Conservation (phyloP, 2,888 invertebrate genomes). For the Platycheirus rosarum region DNA sequence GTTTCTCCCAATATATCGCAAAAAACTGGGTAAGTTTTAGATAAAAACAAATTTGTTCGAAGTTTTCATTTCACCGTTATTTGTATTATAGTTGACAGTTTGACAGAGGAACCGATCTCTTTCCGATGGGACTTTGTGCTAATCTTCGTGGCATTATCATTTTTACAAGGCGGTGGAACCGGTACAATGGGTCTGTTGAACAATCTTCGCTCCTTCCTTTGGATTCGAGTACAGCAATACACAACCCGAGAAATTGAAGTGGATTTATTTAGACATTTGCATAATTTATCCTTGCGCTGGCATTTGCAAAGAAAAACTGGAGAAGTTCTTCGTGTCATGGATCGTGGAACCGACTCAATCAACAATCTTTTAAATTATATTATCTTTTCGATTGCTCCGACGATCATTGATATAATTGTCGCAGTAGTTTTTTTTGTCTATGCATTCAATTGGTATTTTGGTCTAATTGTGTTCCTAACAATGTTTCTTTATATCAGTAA, state of each 20-base stretch:
- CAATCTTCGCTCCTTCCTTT: conserved; percentile 94
- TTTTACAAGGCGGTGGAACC: conserved; percentile 97
- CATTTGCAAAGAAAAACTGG: conserved; percentile 97
- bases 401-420: conserved; percentile 94
- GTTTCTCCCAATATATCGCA: conserved; percentile 96
- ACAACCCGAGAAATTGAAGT: conserved; percentile 96
- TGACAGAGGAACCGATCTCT: conserved; percentile 84
- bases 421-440: conserved; percentile 95
- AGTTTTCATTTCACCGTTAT: neutral
- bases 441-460: conserved; percentile 96
- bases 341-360: conserved; percentile 97
- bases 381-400: conserved; percentile 96
- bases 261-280: conserved; percentile 93
- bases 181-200: conserved; percentile 96
- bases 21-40: conserved; percentile 89
- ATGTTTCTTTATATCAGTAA: conserved; percentile 96
- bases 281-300: conserved; percentile 95
- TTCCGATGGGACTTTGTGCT: conserved; percentile 96
- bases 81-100: conserved; percentile 93
- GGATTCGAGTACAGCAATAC: conserved; percentile 98
- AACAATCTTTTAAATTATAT: conserved; percentile 96
- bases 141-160: conserved; percentile 93
- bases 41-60: neutral
- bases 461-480: conserved; percentile 95
- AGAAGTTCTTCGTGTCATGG: conserved; percentile 97